Conservation (phyloP, 1,140 invertebrate species). For the Drosophila arizonae region DNA sequence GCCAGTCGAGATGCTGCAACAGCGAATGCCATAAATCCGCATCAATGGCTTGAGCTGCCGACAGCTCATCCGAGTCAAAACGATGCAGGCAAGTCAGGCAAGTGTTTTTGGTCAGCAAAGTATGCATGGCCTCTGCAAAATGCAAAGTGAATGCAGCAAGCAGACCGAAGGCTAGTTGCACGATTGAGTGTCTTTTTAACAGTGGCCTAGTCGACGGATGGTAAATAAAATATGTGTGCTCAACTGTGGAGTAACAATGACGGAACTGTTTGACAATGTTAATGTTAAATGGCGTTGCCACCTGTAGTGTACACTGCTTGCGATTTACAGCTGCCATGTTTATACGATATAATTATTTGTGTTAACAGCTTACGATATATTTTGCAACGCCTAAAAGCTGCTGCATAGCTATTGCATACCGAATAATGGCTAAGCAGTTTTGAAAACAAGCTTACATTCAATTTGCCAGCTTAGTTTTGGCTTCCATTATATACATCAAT, state of each 20-base stretch:
- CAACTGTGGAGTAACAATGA: not conserved
- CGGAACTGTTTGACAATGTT: constrained; percentile 18
- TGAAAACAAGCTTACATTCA: too few species aligned
- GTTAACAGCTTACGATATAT: not conserved
- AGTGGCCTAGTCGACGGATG: not conserved
- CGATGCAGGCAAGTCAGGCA: constrained; percentile 60
- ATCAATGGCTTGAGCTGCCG: constrained; percentile 8
- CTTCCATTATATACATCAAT: too few species aligned
- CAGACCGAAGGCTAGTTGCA: too few species aligned
- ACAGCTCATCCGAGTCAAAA: constrained; percentile 27
- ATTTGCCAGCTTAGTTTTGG: too few species aligned
- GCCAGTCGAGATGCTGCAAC: constrained; percentile 14
- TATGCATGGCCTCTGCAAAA: not conserved
- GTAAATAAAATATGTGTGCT: constrained; percentile 16
- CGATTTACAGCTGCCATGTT: not conserved
- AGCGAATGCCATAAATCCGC: constrained; percentile 39
- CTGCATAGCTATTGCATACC: too few species aligned
- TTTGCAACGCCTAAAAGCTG: too few species aligned
- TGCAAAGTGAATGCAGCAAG: too few species aligned
- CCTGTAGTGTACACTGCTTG: not conserved
- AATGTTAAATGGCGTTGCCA: constrained; percentile 24
- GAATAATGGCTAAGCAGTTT: too few species aligned
- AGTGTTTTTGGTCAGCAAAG: constrained; percentile 14
- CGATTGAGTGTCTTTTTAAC: too few species aligned
- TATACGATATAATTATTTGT: not conserved